Base-by-base conservation (phyloP, 1,140 invertebrate genomes). In the Amphibalanus amphitrite region DNA sequence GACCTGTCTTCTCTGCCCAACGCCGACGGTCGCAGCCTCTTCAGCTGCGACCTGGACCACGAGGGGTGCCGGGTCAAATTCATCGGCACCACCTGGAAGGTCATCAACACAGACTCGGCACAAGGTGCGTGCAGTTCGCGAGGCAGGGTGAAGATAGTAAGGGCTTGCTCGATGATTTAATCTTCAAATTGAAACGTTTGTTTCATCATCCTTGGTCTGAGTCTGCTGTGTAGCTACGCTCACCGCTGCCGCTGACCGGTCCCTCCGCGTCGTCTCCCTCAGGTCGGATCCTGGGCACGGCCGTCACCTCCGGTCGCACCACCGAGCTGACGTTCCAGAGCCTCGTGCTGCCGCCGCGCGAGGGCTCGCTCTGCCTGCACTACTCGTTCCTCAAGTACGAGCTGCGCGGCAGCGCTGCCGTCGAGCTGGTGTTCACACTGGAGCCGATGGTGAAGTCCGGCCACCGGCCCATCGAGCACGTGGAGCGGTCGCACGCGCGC, bases 11-110 rank as follows among this genome's bases (percentile, higher is more conserved):
- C 28, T 3, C 23, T 28, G 26, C n/a, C n/a, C n/a, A 28, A 67
- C 65, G 28, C n/a, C 3, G n/a, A 28, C 65, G 28, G 65, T 25
- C 65, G 28, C n/a, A n/a, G 28, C 8, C 65, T 67, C n/a, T 67
- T 67, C 26, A 28, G 10, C n/a, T 67, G 65, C 28, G 65, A 67
- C 28, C 65, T 67, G 65, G 65, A 67, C 65, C n/a, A 28, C n/a
- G 28, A 26, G 3, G 65, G 65, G 3, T 67, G 65, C 65, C 15
- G 65, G 23, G 65, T 67, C 26, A 67, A 67, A 10, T 67, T 28
- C 65, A 26, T 26, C 65, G 65, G 65, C 26, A 28, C 65, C 65
- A 67, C 65, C 8, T 67, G 65, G 65, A 67, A 67, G 65, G n/a
- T 67, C 26, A 67, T 67, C 28, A 10, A 28, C 65, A 28, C 65